Base-by-base conservation (phyloP, 2,113 vertebrate species). In the Proteles cristata region DNA sequence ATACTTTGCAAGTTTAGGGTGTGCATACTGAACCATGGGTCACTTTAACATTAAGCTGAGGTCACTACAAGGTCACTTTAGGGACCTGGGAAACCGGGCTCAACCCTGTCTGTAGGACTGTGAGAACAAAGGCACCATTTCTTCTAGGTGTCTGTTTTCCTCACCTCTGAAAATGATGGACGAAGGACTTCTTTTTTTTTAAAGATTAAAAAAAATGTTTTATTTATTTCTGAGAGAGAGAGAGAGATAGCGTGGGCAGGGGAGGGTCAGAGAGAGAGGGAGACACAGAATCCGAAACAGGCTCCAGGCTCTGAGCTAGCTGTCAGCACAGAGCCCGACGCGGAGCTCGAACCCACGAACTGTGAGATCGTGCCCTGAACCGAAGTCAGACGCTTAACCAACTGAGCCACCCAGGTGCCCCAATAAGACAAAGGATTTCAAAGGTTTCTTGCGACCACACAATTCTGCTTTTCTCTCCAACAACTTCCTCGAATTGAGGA, bases 151-250 rank as follows among this genome's bases (percentile, higher is more conserved):
- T 43, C 93, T 71, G 19, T 35, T 84, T 53, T 85, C 63, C 90
- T 79, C 55, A 35, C 85, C 73, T 96, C 94, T 86, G 58, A 91
- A 92, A 87, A 85, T 35, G 80, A 88, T 53, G 43, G 53, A 87
- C 69, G 14, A 69, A 82, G 79, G 76, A 82, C 81, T 93, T 87
- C 74, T 39, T 39, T 39, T 39, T 39, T 39, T 39, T 39, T 39
- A 39, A 39, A 39, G 39, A 39, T 39, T 39, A 39, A 39, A 39
- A 39, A 39, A 39, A 39, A 39, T 39, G 39, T 39, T 39, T 39
- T 39, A 39, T 39, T 39, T 39, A 39, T 39, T 39, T 39, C 39
- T 39, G 39, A 39, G 39, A 39, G 3, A 39, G 39, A 39, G 39
- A 39, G 39, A 39, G 39, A 39, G 39, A 39, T 39, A 39, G 39